A percentile compares a stretch with the other conserved stretches of the same genome.
Conservation (phyloP, 2,113 vertebrate species). For the Deroptyus accipitrinus region DNA sequence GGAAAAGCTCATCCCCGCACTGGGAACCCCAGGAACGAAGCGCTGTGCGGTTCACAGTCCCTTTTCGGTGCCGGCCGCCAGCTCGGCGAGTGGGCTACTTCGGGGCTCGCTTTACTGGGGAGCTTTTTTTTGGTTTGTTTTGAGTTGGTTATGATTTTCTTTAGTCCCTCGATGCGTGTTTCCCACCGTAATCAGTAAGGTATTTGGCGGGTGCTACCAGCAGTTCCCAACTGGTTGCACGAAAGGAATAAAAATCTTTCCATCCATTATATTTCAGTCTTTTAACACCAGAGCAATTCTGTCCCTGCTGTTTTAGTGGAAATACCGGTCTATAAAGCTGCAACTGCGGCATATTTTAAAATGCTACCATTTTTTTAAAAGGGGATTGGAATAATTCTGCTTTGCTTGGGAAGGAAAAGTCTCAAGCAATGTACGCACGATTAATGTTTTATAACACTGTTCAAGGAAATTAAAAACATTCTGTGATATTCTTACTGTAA, state of each 20-base stretch:
- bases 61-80: not conserved
- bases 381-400: conserved; percentile 56
- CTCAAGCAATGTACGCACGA: conserved; percentile 26
- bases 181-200: conserved; percentile 5
- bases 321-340: conserved; percentile 52
- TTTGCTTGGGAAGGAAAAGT: conserved; percentile 69
- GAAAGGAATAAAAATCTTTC: conserved; percentile 62
- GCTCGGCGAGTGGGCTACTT: not conserved
- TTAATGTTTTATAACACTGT: conserved; percentile 70
- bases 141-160: not conserved
- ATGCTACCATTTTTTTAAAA: conserved; percentile 19
- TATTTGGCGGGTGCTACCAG: conserved; percentile 27
- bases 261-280: conserved; percentile 55
- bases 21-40: not conserved
- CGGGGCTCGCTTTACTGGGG: not conserved
- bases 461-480: conserved; percentile 75
- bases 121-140: not conserved
- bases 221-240: conserved; percentile 21
- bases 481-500: conserved; percentile 56
- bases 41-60: not conserved
- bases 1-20: not conserved
- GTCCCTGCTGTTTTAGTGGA: conserved; percentile 68
- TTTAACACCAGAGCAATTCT: conserved; percentile 64
- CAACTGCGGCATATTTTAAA: conserved; percentile 60
- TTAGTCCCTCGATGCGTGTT: not conserved